Percentiles rank a stretch among this genome's conserved stretches.
Evolutionary conservation across 2,888 invertebrate genomes (phyloP).

Genomic region (Drosophila macrospina): DNA sequence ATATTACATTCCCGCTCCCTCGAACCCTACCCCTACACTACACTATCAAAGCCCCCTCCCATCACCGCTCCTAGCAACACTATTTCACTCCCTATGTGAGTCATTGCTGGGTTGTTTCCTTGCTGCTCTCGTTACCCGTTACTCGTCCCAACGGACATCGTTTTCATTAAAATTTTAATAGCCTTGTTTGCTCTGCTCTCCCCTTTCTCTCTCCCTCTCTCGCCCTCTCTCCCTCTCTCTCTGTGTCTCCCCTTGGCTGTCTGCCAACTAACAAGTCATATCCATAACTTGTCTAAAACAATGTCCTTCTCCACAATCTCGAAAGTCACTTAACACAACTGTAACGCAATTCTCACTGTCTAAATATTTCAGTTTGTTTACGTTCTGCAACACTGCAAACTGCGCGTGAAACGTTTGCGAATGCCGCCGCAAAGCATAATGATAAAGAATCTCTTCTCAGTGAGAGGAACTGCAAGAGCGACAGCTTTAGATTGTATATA

Average conservation of each 20-base stretch:
- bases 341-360: slow-evolving; percentile 7
- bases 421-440: background rate
- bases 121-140: slow-evolving; percentile 41
- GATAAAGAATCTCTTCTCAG: background rate
- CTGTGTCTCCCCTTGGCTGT: slow-evolving; percentile 4
- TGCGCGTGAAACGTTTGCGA: slow-evolving; percentile 12
- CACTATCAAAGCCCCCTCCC: background rate
- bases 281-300: slow-evolving; percentile 44
- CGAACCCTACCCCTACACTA: too few relatives aligned
- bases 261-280: slow-evolving; percentile 40
- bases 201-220: background rate
- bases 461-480: too few relatives aligned
- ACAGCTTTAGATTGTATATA: too few relatives aligned
- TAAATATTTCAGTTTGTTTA: slow-evolving; percentile 7
- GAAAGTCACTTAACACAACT: slow-evolving; percentile 16
- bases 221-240: background rate
- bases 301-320: slow-evolving; percentile 20
- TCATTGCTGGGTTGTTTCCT: slow-evolving; percentile 53
- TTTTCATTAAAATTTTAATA: slow-evolving; percentile 80
- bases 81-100: slow-evolving; percentile 42
- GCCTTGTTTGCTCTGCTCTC: slow-evolving; percentile 45
- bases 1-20: background rate
- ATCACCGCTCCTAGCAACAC: background rate
- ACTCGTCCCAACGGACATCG: slow-evolving; percentile 66
- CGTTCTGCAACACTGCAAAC: background rate